These are phyloP conservation scores for Cygnus atratus DNA, from an alignment of 2,113 vertebrate genomes.

Conservation along the genomic window DNA sequence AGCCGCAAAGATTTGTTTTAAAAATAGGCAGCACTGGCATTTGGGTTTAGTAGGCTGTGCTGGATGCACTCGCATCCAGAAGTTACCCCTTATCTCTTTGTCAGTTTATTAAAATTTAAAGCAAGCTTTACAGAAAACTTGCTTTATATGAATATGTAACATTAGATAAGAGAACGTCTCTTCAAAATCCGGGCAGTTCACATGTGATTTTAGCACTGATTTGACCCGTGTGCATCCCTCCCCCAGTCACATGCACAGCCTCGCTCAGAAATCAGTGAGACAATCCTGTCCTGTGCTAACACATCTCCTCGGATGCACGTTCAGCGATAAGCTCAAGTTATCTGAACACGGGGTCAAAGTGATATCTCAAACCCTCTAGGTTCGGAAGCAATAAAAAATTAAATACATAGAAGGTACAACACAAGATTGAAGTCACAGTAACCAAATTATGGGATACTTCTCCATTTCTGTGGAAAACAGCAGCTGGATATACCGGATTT, in stretches of 20 bases:
- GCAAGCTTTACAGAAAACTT: conserved; percentile 33
- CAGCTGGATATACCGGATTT: background rate
- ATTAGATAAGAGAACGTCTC: background rate
- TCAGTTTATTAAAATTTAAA: conserved; percentile 60
- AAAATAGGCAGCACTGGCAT: background rate
- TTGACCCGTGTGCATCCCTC: background rate
- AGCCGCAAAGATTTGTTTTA: background rate
- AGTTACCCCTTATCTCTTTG: conserved; percentile 25
- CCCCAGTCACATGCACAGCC: background rate
- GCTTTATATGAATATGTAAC: conserved; percentile 13
- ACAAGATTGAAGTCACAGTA: background rate
- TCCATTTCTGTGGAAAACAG: background rate
- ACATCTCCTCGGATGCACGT: rapidly evolving
- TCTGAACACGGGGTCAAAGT: background rate
- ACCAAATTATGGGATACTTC: background rate
- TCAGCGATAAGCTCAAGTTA: background rate
- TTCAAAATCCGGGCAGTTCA: background rate
- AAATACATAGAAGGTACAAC: background rate
- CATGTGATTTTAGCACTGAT: background rate
- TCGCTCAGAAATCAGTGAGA: background rate
- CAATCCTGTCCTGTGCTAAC: background rate
- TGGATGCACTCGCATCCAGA: background rate
- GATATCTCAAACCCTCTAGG: background rate
- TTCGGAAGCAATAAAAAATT: background rate
- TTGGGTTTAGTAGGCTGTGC: background rate